phyloP scores from a whole-genome alignment of 2,113 vertebrate genomes.

The Axis porcinus region DNA sequence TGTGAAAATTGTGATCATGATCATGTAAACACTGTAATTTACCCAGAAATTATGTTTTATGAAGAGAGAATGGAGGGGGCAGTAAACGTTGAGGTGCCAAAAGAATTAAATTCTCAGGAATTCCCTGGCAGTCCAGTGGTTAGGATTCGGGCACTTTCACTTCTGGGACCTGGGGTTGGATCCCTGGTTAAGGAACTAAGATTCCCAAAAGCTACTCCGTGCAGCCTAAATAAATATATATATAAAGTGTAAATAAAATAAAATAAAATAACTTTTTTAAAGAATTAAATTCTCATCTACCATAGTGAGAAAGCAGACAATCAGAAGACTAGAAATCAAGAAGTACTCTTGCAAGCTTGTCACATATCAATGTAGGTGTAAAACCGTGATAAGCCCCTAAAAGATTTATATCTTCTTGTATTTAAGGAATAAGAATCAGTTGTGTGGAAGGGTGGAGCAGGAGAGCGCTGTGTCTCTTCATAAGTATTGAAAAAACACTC shows the following conservation, averaged over 20 bases:
- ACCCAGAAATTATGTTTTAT: background rate
- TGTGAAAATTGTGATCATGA: background rate
- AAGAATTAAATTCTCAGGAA: background rate
- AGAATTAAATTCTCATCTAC: background rate
- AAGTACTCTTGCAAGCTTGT: background rate
- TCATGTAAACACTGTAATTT: background rate
- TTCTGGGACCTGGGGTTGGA: background rate
- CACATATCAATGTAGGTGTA: background rate
- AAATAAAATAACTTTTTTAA: background rate
- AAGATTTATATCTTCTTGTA: background rate
- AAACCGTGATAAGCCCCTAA: background rate
- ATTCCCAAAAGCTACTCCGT: background rate
- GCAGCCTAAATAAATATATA: background rate
- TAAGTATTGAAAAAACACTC: background rate
- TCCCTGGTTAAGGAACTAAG: background rate
- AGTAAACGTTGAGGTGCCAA: background rate
- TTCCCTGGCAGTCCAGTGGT: background rate
- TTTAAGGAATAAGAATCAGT: background rate
- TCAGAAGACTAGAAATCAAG: background rate
- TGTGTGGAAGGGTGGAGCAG: background rate
- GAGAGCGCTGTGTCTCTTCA: background rate
- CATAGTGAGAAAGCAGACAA: background rate
- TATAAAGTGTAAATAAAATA: background rate
- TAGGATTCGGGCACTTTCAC: background rate
- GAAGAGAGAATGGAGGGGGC: background rate